Percentiles rank a stretch among this genome's conserved stretches.
Evolutionary conservation across 2,113 vertebrate species (phyloP).

Genomic region (Craseonycteris thonglongyai): DNA sequence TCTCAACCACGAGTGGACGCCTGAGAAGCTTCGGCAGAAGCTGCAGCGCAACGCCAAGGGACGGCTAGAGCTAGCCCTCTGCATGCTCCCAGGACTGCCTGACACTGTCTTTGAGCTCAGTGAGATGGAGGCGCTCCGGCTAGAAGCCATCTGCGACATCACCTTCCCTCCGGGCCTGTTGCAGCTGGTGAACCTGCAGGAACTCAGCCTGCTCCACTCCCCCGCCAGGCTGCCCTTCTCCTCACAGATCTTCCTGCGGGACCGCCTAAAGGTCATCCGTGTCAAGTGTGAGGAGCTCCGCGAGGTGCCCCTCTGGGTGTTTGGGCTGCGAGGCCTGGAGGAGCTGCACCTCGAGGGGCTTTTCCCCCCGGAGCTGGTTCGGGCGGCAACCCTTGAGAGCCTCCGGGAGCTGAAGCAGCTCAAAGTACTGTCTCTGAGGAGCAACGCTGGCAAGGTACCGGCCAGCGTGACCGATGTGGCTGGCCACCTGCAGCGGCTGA

Average conservation of each 20-base stretch:
- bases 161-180: constrained; percentile 81
- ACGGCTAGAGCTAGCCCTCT: constrained; percentile 84
- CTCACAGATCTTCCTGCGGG: constrained; percentile 82
- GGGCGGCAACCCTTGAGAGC: constrained; percentile 79
- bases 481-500: constrained; percentile 81
- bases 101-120: constrained; percentile 87
- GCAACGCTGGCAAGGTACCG: constrained; percentile 86
- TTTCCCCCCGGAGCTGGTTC: constrained; percentile 81
- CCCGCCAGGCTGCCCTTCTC: constrained; percentile 83
- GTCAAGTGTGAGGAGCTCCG: constrained; percentile 83
- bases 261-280: constrained; percentile 83
- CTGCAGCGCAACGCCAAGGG: constrained; percentile 79
- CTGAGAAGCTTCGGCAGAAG: constrained; percentile 83
- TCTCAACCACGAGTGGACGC: constrained; percentile 90
- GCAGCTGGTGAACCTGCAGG: constrained; percentile 82
- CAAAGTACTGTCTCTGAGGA: constrained; percentile 81
- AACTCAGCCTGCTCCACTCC: constrained; percentile 85
- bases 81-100: constrained; percentile 86
- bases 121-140: constrained; percentile 86
- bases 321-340: constrained; percentile 83
- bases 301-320: constrained; percentile 88
- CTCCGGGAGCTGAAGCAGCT: constrained; percentile 85
- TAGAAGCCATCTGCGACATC: constrained; percentile 86
- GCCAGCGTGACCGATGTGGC: constrained; percentile 82
- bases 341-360: constrained; percentile 86